Evolutionary conservation across 2,113 vertebrate species (phyloP).

Genomic region (Perca fluviatilis): DNA sequence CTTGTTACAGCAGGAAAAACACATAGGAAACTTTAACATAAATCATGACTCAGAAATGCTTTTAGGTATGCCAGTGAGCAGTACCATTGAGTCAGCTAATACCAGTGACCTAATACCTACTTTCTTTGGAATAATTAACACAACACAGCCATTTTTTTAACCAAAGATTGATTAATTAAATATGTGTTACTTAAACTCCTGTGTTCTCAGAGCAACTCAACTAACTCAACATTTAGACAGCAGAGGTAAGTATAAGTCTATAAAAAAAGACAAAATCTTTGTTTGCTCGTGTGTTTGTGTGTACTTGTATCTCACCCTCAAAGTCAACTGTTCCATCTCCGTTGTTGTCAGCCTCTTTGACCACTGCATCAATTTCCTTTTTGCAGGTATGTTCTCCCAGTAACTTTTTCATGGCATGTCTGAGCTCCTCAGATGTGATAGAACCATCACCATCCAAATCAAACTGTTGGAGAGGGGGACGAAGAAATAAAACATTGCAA

Average conservation of each 20-base stretch:
- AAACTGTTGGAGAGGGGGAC: conserved; percentile 78
- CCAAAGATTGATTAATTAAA: background rate
- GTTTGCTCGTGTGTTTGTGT: background rate
- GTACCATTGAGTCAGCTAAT: background rate
- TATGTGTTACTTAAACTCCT: background rate
- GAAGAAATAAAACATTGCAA: background rate
- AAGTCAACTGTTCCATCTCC: conserved; percentile 91
- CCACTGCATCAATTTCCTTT: conserved; percentile 86
- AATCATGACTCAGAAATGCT: background rate
- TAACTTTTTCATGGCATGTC: conserved; percentile 85
- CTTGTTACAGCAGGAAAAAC: no score
- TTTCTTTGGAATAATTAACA: background rate
- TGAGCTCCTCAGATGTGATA: conserved; percentile 87
- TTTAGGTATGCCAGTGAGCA: background rate
- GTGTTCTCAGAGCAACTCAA: background rate
- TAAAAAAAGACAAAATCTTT: background rate
- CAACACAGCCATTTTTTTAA: background rate
- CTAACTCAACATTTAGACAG: background rate
- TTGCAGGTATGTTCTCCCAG: conserved; percentile 84
- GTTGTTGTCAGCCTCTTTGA: conserved; percentile 87
- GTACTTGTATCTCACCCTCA: conserved; percentile 83
- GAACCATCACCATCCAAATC: conserved; percentile 88
- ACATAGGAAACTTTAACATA: background rate
- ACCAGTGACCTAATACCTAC: background rate
- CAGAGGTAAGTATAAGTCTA: background rate